Evolutionary conservation across 2,113 vertebrate genomes (phyloP).

Genomic region (Pseudorectes ferrugineus): DNA sequence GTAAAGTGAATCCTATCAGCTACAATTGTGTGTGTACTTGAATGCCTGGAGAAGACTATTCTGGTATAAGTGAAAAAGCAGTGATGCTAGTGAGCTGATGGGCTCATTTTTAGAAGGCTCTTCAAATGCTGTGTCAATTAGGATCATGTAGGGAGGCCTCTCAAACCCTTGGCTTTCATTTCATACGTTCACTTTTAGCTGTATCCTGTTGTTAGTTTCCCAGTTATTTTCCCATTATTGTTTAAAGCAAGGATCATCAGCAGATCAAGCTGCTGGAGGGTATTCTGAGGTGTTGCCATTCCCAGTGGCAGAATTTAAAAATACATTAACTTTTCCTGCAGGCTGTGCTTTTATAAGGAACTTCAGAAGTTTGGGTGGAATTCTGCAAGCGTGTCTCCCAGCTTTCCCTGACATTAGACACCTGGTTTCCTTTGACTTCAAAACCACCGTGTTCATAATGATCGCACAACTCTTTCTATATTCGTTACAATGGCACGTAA

Average conservation of each 20-base stretch:
- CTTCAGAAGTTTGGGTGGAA: neutral
- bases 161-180: neutral
- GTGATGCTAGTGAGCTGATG: neutral
- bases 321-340: neutral
- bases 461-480: neutral
- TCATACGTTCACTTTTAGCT: neutral
- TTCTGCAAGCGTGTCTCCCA: neutral
- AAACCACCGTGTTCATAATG: accelerated
- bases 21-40: neutral
- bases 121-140: neutral
- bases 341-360: neutral
- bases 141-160: neutral
- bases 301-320: neutral
- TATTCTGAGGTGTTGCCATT: neutral
- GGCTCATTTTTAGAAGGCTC: neutral
- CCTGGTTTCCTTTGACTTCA: neutral
- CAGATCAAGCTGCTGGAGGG: neutral
- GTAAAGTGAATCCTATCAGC: neutral
- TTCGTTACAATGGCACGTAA: neutral
- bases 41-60: neutral
- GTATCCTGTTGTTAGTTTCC: neutral
- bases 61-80: neutral
- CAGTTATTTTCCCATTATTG: neutral
- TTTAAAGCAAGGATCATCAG: neutral
- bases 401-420: neutral